These are phyloP conservation scores for Masticophis lateralis DNA, from an alignment of 2,797 vertebrate genomes.

Conservation along the genomic window DNA sequence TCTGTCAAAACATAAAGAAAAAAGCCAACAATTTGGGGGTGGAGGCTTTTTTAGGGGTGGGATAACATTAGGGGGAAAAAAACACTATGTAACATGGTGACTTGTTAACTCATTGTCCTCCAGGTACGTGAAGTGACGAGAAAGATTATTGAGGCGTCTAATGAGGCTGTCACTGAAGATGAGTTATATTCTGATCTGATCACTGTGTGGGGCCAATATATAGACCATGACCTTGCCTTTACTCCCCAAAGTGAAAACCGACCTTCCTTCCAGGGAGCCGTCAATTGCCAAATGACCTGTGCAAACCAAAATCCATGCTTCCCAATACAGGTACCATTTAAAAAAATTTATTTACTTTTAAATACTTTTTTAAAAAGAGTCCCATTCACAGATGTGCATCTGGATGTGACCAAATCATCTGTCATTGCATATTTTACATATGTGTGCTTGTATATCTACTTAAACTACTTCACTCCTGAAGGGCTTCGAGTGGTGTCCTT, in stretches of 20 bases:
- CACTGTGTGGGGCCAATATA: conserved; percentile 92
- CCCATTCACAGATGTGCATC: background rate
- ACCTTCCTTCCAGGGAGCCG: conserved; percentile 45
- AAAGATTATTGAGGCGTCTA: conserved; percentile 77
- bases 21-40: background rate
- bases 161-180: conserved; percentile 73
- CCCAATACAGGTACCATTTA: conserved; percentile 83
- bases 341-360: background rate
- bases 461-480: background rate
- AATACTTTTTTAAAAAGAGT: background rate
- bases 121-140: conserved; percentile 87
- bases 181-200: conserved; percentile 81
- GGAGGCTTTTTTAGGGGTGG: background rate
- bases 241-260: conserved; percentile 82
- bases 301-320: conserved; percentile 82
- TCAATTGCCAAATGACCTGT: conserved; percentile 76
- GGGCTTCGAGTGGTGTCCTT: background rate
- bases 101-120: conserved; percentile 23
- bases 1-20: conserved; percentile 1
- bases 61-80: background rate
- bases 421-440: background rate
- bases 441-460: background rate
- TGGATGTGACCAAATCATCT: background rate
- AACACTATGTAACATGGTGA: background rate
- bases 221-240: conserved; percentile 87